Base-by-base conservation (phyloP, 2,113 vertebrate genomes). In the Hippocampus zosterae region DNA sequence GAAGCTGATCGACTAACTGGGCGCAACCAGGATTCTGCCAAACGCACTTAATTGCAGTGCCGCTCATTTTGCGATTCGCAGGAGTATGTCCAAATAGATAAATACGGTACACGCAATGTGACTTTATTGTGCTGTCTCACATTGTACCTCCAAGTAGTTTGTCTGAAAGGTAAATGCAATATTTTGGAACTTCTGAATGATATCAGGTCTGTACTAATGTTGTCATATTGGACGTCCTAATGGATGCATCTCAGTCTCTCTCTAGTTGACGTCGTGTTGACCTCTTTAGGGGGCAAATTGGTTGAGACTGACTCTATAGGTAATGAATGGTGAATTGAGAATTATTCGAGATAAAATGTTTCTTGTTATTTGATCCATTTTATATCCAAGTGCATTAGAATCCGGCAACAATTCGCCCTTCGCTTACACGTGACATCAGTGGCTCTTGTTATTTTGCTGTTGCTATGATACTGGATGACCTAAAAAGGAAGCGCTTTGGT, bases 381-480 rank as follows among this genome's bases (percentile, higher is more conserved):
- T 29, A 16, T 29, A 16, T 37, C 60, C 60, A 62, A 40, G 33
- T 40, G 8, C 8, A 62, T 62, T 40, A 42, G 56, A 59, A 13
- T 15, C 62, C 33, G n/a, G 56, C 21, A 55, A 55, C 21, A 23
- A 11, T 55, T n/a, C 9, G 10, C 21, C 25, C 25, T 29, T 59
- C 1, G 13, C 56, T 59, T 15, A 2, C 15, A 29, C 25, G 56
- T 64, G 40, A 27, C 37, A 42, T 42, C 8, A 41, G 21, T 40
- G 61, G 37, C 37, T 37, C 60, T 40, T 60, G 57, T 33, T 60
- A 60, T 60, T 60, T 1, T 62, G 60, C 60, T n/a, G 62, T 64
- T 64, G 62, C 62, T 16, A 44, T 13, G 61, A 64, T 33, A 64
- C 40, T 23, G n/a, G 10, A 41, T 42, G 21, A 19, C 13, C 40